Base-by-base conservation (phyloP, 2,888 invertebrate genomes). In the Pristionchus maxplancki region DNA sequence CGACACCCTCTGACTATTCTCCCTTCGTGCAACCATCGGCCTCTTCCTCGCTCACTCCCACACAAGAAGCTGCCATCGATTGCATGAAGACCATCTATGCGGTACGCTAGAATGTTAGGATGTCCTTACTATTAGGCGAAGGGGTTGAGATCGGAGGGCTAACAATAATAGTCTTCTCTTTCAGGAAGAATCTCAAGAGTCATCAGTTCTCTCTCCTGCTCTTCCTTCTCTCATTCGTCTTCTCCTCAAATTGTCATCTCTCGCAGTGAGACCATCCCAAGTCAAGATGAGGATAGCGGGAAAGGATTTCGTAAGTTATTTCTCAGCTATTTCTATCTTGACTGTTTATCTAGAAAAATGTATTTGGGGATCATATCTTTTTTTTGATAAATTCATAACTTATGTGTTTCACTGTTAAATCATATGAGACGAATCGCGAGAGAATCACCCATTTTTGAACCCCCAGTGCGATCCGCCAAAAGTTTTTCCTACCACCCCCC, bases 81-180 rank as follows among this genome's bases (percentile, higher is more conserved):
- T 97, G 97, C 89, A 96, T 98, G 95, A 97, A 98, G 91, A 96
- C 97, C 44, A 96, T 98, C 87, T 97, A 97, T 94, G 97, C 97
- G 96, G 97, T 97, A 93, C 89, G n/a, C 13, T 74, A 71, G 67
- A 53, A 13, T 17, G 67, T n/a, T n/a, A n/a, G n/a, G n/a, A n/a
- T n/a, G n/a, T n/a, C n/a, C n/a, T n/a, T n/a, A n/a, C n/a, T n/a
- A 17, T n/a, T 37, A 34, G 5, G 67, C 13, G 8, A 1, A 8
- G 13, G 13, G 34, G 28, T n/a, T n/a, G n/a, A n/a, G n/a, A n/a
- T n/a, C n/a, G n/a, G n/a, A n/a, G 28, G 62, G 28, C 62, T 5
- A 62, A 28, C n/a, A 62, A 62, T 62, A 6, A 31, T 6, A 6
- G 6, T 71, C 1, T 71, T 20, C 24, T 0, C 17, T 31, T 48